Evolutionary conservation across 2,888 invertebrate genomes (phyloP).

Genomic region (Thecophora atra): DNA sequence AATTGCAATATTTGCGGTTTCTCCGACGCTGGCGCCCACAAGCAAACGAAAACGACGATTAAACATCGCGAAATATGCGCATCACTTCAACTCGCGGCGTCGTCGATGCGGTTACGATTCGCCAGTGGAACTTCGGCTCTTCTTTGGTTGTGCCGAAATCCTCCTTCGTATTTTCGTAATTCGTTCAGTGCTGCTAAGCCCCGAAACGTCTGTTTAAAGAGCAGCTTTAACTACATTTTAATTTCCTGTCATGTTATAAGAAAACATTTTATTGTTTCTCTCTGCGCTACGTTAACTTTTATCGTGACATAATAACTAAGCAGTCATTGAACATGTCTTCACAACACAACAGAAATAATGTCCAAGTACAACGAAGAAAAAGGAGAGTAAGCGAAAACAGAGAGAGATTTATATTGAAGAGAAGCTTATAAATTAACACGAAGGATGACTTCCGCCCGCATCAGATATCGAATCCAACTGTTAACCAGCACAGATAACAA

Average conservation of each 20-base stretch:
- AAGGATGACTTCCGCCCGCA: slow-evolving; percentile 20
- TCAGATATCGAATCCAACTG: neutral
- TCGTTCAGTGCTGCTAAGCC: too few relatives aligned
- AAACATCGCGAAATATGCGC: too few relatives aligned
- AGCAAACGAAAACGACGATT: neutral
- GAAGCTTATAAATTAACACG: slow-evolving; percentile 31
- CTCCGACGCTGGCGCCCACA: neutral
- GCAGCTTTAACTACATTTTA: too few relatives aligned
- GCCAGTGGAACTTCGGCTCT: neutral
- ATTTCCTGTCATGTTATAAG: too few relatives aligned
- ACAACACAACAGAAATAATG: neutral
- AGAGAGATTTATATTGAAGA: slow-evolving; percentile 16
- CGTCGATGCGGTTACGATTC: neutral
- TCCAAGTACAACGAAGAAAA: slow-evolving; percentile 1
- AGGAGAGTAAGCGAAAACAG: slow-evolving; percentile 6
- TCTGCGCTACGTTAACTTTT: too few relatives aligned
- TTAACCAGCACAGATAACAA: neutral
- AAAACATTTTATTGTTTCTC: too few relatives aligned
- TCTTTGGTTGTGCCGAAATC: too few relatives aligned
- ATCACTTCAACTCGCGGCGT: too few relatives aligned
- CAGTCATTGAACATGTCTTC: neutral
- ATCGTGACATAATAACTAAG: neutral
- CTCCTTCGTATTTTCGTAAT: too few relatives aligned
- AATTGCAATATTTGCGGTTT: neutral
- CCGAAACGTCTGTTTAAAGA: too few relatives aligned